Base-by-base conservation (phyloP, 2,113 vertebrate species). In the Mesocricetus auratus region DNA sequence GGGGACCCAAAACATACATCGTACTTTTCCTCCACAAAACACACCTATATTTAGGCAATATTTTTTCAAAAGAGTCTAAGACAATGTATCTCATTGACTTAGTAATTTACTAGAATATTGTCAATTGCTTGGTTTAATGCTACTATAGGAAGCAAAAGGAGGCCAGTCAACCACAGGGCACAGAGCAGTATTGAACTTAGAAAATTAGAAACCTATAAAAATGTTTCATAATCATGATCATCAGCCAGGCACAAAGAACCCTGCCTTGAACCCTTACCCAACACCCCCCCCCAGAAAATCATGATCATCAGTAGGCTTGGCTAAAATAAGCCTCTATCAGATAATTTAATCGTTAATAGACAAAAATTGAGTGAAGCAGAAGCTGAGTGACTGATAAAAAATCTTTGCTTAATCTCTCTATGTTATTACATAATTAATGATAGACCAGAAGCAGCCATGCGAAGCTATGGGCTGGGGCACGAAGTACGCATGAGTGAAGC, bases 281-380 rank as follows among this genome's bases (percentile, higher is more conserved):
- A 53, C 53, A 56, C 47, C 47, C 47, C 47, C 47, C 47, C 53
- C 11, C 53, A 56, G 53, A 56, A 71, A 71, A 36, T n/a, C 68
- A 71, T 71, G 36, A 71, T 71, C 68, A 26, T 73, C 10, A 83
- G 33, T 26, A 39, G 53, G 39, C 71, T 91, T 89, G 92, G 66
- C 68, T 71, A 89, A 90, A 97, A 88, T 60, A 92, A 97, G 89
- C 11, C 12, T 39, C 53, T 95, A 74, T 60, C 33, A 16, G 47
- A 79, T 83, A 29, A 89, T 87, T 96, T 93, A 78, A 42, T 91
- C 26, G 29, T 86, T 89, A 81, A 50, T n/a, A 87, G 82, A 88
- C 56, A 86, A 94, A 94, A 83, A 50, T 87, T 53, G 47, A 81
- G 85, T 45, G 45, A 68, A 95, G 47, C 24, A 33, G n/a, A 85